Conservation (phyloP, 2,113 vertebrate genomes). For the Asarcornis scutulata region DNA sequence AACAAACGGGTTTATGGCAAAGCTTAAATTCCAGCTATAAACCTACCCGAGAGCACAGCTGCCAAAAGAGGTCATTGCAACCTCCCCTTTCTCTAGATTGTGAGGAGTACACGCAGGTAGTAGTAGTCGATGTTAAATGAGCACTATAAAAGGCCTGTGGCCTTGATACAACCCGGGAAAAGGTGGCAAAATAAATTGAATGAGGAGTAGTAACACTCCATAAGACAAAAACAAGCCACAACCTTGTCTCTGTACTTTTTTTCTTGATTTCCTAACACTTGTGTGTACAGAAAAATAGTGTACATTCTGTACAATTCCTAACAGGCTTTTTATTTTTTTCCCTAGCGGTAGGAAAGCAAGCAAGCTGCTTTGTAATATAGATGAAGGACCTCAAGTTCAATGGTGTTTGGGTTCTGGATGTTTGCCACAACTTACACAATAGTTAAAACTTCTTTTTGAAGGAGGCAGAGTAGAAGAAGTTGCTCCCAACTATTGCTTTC, state of each 20-base stretch:
- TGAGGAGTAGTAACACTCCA: background rate
- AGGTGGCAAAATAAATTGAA: background rate
- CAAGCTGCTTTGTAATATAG: rapidly evolving
- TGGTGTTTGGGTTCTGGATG: background rate
- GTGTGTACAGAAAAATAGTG: background rate
- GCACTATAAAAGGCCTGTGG: background rate
- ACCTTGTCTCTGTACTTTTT: background rate
- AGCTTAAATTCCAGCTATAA: background rate
- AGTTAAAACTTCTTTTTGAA: background rate
- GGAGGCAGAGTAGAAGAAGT: background rate
- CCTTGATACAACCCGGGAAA: background rate
- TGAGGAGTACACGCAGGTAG: background rate
- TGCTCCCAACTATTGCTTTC: background rate
- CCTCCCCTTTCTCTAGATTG: background rate
- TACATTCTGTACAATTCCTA: background rate
- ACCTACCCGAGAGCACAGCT: background rate
- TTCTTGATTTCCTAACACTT: background rate
- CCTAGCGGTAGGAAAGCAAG: background rate
- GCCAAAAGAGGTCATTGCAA: background rate
- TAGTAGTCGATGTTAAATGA: background rate
- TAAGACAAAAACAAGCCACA: background rate
- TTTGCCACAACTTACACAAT: background rate
- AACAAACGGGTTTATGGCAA: background rate
- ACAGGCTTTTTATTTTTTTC: background rate
- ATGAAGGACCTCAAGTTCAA: background rate